Percentiles rank a stretch among this genome's conserved stretches.
Evolutionary conservation across 2,797 vertebrate species (phyloP).

Genomic region (Epinephelus coioides): DNA sequence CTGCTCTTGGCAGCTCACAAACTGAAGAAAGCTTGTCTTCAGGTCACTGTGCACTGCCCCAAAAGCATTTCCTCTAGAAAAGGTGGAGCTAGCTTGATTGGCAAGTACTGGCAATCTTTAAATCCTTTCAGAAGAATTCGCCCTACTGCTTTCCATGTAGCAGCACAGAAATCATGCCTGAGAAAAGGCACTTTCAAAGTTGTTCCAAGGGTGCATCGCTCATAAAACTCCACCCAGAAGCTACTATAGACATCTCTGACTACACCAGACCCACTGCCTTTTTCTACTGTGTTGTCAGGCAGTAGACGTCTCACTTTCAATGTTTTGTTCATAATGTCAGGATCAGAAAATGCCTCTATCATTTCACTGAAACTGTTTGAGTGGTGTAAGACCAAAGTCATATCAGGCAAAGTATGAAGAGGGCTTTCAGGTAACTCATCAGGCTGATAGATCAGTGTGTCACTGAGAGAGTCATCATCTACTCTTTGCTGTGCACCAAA

Average conservation of each 20-base stretch:
- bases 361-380: constrained; percentile 12
- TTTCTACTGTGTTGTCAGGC: constrained; percentile 8
- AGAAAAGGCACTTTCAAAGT: constrained; percentile 24
- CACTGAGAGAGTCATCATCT: background rate
- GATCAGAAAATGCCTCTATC: constrained; percentile 14
- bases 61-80: constrained; percentile 4
- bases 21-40: constrained; percentile 12
- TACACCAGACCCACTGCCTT: background rate
- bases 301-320: background rate
- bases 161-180: constrained; percentile 4
- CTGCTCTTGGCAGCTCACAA: constrained; percentile 2
- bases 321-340: constrained; percentile 12
- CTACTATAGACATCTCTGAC: constrained; percentile 5
- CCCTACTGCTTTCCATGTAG: constrained; percentile 12
- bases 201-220: background rate
- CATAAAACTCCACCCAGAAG: constrained; percentile 15
- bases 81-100: background rate
- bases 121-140: constrained; percentile 6
- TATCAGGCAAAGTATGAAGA: constrained; percentile 13
- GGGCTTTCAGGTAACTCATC: background rate
- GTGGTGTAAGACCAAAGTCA: background rate
- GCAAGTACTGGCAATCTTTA: constrained; percentile 24
- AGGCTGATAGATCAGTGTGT: constrained; percentile 1
- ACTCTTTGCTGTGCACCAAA: background rate
- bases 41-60: background rate